Conservation (phyloP, 2,888 invertebrate species). For the Furcula furcula region DNA sequence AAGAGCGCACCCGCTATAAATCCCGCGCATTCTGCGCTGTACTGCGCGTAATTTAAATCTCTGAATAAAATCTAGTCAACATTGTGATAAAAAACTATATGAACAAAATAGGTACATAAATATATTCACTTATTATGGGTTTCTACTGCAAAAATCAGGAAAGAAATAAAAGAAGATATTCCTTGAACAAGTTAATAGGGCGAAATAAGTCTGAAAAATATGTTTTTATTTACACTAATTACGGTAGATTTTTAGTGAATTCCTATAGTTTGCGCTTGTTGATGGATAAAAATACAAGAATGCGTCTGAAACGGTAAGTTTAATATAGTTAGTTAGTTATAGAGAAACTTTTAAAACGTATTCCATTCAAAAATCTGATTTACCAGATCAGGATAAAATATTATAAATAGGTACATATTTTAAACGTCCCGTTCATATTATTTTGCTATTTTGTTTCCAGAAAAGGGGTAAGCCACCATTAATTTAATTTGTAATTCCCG, state of each 20-base stretch:
- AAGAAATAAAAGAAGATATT: conserved; percentile 19
- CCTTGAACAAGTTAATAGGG: conserved; percentile 13
- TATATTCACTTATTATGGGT: conserved; percentile 28
- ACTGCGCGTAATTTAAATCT: neutral
- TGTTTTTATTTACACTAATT: conserved; percentile 23
- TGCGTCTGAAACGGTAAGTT: conserved; percentile 34
- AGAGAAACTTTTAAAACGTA: too few species aligned
- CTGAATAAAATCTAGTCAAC: neutral
- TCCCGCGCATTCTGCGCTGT: conserved; percentile 9
- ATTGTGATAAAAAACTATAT: conserved; percentile 7
- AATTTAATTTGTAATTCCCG: too few species aligned
- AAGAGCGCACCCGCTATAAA: conserved; percentile 12
- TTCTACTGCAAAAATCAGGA: conserved; percentile 33
- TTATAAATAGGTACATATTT: too few species aligned
- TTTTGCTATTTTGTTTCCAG: too few species aligned
- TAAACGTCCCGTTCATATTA: too few species aligned
- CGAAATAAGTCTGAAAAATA: conserved; percentile 31
- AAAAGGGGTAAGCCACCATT: too few species aligned
- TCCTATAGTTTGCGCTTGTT: conserved; percentile 24
- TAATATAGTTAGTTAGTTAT: neutral
- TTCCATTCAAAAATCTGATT: too few species aligned
- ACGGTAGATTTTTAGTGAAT: conserved; percentile 23
- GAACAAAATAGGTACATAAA: neutral
- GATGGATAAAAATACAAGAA: conserved; percentile 23
- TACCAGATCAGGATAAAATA: too few species aligned